These are phyloP conservation scores for Cliona cf. orientalis DNA, from an alignment of 37 sponge, comb jelly and placozoan species.

Conservation along the genomic window DNA sequence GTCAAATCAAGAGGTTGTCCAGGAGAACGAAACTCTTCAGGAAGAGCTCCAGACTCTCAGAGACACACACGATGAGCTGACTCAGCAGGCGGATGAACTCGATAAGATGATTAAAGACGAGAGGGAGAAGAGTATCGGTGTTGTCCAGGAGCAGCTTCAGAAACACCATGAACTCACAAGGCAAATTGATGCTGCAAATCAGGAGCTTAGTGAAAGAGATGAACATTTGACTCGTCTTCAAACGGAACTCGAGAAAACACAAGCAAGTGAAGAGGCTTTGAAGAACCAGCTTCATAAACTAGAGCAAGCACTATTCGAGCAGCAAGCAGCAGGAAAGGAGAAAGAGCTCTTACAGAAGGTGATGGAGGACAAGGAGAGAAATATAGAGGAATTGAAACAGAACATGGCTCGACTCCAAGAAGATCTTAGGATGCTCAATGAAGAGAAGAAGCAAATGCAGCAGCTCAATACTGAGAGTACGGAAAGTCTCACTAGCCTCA, in stretches of 20 bases:
- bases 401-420: not conserved
- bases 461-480: slow-evolving; percentile 7
- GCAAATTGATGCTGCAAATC: not conserved
- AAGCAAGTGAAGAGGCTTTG: too few relatives aligned
- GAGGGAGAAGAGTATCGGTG: slow-evolving; percentile 2
- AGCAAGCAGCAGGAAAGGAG: slow-evolving; percentile 12
- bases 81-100: slow-evolving; percentile 6
- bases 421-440: not conserved
- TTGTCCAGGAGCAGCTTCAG: slow-evolving; percentile 31
- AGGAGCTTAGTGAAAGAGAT: not conserved
- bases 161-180: not conserved
- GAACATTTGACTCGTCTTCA: not conserved
- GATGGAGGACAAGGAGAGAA: not conserved
- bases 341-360: not conserved
- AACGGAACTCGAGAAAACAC: too few relatives aligned
- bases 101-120: slow-evolving; percentile 1
- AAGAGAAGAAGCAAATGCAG: not conserved
- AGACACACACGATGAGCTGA: not conserved
- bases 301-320: not conserved
- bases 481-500: not conserved
- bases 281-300: not conserved
- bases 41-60: not conserved
- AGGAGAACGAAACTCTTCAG: not conserved
- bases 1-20: not conserved
- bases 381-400: not conserved